phyloP scores from a whole-genome alignment of 2,888 invertebrate species.

The Furcula furcula region DNA sequence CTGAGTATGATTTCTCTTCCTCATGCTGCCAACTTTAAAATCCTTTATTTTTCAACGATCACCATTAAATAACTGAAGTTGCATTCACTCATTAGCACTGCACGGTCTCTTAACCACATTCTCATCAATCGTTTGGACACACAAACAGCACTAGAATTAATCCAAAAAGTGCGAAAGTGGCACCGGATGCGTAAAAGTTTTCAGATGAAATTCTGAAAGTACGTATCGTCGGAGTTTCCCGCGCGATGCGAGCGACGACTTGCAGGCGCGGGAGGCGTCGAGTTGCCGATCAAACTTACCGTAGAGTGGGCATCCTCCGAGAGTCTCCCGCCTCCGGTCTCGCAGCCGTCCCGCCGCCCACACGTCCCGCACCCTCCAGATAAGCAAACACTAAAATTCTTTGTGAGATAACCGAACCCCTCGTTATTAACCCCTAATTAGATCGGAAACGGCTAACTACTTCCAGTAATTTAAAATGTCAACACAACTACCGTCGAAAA shows the following conservation, averaged over 20 bases:
- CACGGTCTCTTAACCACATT: slow-evolving; percentile 27
- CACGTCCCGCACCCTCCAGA: slow-evolving; percentile 45
- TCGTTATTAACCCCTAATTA: slow-evolving; percentile 30
- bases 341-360: slow-evolving; percentile 38
- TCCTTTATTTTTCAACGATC: slow-evolving; percentile 24
- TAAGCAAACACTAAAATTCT: slow-evolving; percentile 36
- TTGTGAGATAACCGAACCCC: slow-evolving; percentile 32
- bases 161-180: slow-evolving; percentile 9
- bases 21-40: slow-evolving; percentile 39
- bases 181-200: not conserved
- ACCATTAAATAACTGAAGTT: slow-evolving; percentile 17
- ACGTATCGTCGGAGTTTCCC: slow-evolving; percentile 28
- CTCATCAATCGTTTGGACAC: slow-evolving; percentile 17
- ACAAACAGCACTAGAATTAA: slow-evolving; percentile 8
- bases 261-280: slow-evolving; percentile 52
- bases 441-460: slow-evolving; percentile 4
- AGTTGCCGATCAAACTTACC: slow-evolving; percentile 52
- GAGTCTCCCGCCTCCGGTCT: slow-evolving; percentile 53
- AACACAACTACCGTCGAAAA: no score
- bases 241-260: slow-evolving; percentile 23
- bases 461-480: slow-evolving; percentile 1
- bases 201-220: slow-evolving; percentile 2
- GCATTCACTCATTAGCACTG: slow-evolving; percentile 33
- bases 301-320: slow-evolving; percentile 59
- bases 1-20: slow-evolving; percentile 48